Evolutionary conservation across 2,797 vertebrate species (phyloP), one percentile per base, ranked within the genome.

Genomic region (Xenops minutus): DNA sequence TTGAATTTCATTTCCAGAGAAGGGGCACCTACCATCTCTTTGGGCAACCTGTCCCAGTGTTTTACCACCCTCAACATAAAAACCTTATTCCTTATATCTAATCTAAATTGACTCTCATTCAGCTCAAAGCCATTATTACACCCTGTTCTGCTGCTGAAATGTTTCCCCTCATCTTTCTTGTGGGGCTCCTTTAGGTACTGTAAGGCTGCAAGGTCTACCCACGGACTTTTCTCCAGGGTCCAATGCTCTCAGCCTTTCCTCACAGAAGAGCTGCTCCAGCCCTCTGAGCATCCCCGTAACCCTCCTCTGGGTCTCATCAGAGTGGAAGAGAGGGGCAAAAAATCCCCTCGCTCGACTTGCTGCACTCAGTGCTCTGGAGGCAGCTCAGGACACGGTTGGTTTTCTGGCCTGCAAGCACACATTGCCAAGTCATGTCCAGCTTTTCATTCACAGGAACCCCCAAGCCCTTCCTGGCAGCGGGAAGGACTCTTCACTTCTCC

Each of bases 1-100:
- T 36, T 34, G 27, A 77, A 76, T 23, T 63, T 22, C 1, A 0
- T 23, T 59, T 18, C 19, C 61, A 61, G 8, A 10, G 6, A n/a
- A 22, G 22, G 5, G 7, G 5, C 34, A 74, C 1, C 13, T 17
- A 41, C 14, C 11, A 56, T 9, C 13, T 20, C 32, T 30, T 15
- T 41, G 4, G 14, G 4, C 4, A 51, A 66, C 3, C 27, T 34
- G 13, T 24, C 4, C 17, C 20, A n/a, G 6, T 5, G 4, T 39
- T 48, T 43, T 26, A 66, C 22, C 3, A 4, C 16, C 16, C 11
- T 39, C 24, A 39, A 4, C 0, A 0, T 39, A 74, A 85, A 48
- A 23, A 29, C 7, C 14, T 14, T 22, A 46, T 22, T 46, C 44
- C 44, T 46, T 27, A 0, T 22, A 37, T 30, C 32, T 41, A 64